Evolutionary conservation across 2,797 vertebrate genomes (phyloP), one percentile per base, ranked within the genome.

Genomic region (Sebastolobus altivelis): DNA sequence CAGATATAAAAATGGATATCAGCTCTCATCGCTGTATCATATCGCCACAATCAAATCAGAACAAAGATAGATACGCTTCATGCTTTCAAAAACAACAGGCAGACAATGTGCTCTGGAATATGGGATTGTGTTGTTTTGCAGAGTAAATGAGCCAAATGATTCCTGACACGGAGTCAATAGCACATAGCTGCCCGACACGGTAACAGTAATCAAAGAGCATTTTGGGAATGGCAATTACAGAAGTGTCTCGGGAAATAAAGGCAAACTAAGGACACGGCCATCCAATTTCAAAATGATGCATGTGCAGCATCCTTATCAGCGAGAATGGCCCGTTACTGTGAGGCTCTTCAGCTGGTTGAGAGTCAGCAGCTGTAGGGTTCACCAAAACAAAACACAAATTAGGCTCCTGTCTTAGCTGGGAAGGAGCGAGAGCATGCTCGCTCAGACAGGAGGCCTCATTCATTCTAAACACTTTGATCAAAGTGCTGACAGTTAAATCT

Each of bases 381-480:
- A 77, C 65, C 40, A 78, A 83, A 87, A 88, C 82, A 89, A 90
- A 88, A 82, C 75, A 78, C 73, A 85, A 89, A 91, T 91, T 80
- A 89, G 83, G 46, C 55, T 79, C 60, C 70, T 70, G 37, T 90
- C 66, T 82, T 69, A 60, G 59, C 77, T 55, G 77, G 18, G 75
- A 79, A 82, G 58, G 58, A 83, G 74, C 8, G 52, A 25, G 12
- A 83, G 76, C n/a, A 8, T 74, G 87, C 88, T 88, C 78, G 69
- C 80, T 79, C 16, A 82, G 87, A 94, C 87, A 87, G 88, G 82
- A 93, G 63, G 83, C 72, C 69, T 91, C 86, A 13, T 77, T 91
- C 86, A 13, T 77, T 86, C 68, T 82, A 72, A 90, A 89, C 83
- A 77, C 91, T 93, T 91, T 94, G 92, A 95, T 94, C 92, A 92